Percentiles rank a stretch among this genome's conserved stretches.
Evolutionary conservation across 1,140 invertebrate species (phyloP).

Genomic region (Ectropis grisescens): DNA sequence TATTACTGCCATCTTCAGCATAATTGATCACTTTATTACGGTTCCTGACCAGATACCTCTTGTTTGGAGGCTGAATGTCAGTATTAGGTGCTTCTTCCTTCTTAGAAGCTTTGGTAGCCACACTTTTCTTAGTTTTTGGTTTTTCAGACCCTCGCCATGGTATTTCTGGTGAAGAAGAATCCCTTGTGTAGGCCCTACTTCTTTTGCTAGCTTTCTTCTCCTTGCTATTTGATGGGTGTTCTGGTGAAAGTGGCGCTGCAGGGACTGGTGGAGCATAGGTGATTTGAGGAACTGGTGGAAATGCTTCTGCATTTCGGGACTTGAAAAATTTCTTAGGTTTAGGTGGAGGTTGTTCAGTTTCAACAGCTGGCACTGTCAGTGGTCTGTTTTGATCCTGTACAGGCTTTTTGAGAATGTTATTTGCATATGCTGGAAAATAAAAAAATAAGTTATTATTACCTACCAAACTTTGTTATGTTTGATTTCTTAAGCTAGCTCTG

Average conservation of each 20-base stretch:
- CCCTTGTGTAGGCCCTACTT: conserved; percentile 46
- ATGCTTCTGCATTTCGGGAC: conserved; percentile 79
- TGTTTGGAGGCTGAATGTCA: conserved; percentile 59
- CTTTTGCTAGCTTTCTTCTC: conserved; percentile 54
- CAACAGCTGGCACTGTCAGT: conserved; percentile 68
- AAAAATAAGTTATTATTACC: conserved; percentile 7
- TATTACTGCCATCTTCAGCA: conserved; percentile 67
- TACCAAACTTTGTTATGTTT: too few species aligned
- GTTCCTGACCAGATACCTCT: conserved; percentile 60
- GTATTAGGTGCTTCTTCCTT: conserved; percentile 49
- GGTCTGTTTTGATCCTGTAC: conserved; percentile 73
- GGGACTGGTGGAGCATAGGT: conserved; percentile 61
- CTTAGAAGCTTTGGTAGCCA: conserved; percentile 59
- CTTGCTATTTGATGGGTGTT: conserved; percentile 70
- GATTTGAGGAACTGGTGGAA: conserved; percentile 69
- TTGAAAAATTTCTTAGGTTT: conserved; percentile 95
- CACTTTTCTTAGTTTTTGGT: conserved; percentile 50
- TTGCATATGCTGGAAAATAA: conserved; percentile 55
- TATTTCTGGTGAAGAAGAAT: conserved; percentile 59
- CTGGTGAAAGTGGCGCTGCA: conserved; percentile 71
- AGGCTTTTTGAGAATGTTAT: conserved; percentile 63
- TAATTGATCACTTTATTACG: conserved; percentile 67
- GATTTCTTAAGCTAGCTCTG: too few species aligned
- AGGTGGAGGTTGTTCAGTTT: conserved; percentile 65
- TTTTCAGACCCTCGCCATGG: conserved; percentile 52